Evolutionary conservation across 1,140 invertebrate species (phyloP).

Genomic region (Octopus bimaculoides): DNA sequence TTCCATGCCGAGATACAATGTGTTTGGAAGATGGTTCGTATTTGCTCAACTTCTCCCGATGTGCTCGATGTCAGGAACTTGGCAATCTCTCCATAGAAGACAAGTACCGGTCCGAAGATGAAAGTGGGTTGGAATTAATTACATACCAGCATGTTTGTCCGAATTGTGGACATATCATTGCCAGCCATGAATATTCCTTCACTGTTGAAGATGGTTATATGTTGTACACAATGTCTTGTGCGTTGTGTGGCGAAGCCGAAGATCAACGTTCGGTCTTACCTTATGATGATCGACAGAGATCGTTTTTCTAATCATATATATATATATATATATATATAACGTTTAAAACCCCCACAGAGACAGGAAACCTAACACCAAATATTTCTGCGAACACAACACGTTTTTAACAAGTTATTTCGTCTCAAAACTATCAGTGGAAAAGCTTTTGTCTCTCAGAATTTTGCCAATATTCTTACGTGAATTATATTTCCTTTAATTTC

Average conservation of each 20-base stretch:
- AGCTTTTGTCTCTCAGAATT: no score
- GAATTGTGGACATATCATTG: slow-evolving; percentile 21
- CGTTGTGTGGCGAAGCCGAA: neutral
- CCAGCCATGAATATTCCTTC: slow-evolving; percentile 26
- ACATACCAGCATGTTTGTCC: slow-evolving; percentile 29
- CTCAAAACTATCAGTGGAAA: no score
- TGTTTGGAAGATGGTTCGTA: slow-evolving; percentile 30
- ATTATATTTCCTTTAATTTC: no score
- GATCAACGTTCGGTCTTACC: neutral
- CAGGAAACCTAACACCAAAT: no score
- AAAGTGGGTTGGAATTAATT: slow-evolving; percentile 21
- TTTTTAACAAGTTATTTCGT: no score
- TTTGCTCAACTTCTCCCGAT: slow-evolving; percentile 23
- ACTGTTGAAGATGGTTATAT: slow-evolving; percentile 20
- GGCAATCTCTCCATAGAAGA: slow-evolving; percentile 14
- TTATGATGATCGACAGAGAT: neutral
- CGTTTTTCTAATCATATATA: neutral
- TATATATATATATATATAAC: slow-evolving; percentile 1
- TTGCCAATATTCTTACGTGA: no score
- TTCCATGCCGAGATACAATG: slow-evolving; percentile 22
- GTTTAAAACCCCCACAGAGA: no score
- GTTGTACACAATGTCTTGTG: slow-evolving; percentile 1
- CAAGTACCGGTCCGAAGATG: slow-evolving; percentile 15
- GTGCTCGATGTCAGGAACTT: slow-evolving; percentile 17
- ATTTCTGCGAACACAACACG: no score